phyloP scores from a whole-genome alignment of 2,113 vertebrate genomes.

The Bufo bufo region DNA sequence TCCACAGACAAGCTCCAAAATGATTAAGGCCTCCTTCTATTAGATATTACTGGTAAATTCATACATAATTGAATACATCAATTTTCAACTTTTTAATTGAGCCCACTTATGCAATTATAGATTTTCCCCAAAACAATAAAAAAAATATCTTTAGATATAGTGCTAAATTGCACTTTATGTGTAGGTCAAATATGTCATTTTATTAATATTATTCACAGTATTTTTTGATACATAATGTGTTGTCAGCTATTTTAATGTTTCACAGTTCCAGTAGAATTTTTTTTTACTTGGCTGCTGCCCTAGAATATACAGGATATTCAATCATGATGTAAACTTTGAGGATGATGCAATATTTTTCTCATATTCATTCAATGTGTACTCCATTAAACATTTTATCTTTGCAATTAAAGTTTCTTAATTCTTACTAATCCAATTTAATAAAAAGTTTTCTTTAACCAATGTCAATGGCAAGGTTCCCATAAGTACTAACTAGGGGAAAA shows the following conservation, averaged over 20 bases:
- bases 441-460: not conserved
- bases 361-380: not conserved
- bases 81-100: not conserved
- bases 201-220: conserved; percentile 1
- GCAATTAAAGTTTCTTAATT: not conserved
- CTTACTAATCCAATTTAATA: too few relatives aligned
- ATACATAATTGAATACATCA: conserved; percentile 1
- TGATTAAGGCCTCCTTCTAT: not conserved
- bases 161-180: not conserved
- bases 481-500: not conserved
- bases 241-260: not conserved
- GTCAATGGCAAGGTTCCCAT: not conserved
- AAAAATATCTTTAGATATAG: not conserved
- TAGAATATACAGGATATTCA: not conserved
- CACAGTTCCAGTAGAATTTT: not conserved
- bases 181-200: not conserved
- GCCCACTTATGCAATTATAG: conserved; percentile 1
- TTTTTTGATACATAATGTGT: not conserved
- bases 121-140: not conserved
- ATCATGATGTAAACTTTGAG: not conserved
- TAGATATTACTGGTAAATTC: not conserved
- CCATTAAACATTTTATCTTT: not conserved
- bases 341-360: not conserved
- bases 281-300: not conserved
- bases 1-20: not conserved